Evolutionary conservation across 2,113 vertebrate genomes (phyloP).

Genomic region (Vimba vimba): DNA sequence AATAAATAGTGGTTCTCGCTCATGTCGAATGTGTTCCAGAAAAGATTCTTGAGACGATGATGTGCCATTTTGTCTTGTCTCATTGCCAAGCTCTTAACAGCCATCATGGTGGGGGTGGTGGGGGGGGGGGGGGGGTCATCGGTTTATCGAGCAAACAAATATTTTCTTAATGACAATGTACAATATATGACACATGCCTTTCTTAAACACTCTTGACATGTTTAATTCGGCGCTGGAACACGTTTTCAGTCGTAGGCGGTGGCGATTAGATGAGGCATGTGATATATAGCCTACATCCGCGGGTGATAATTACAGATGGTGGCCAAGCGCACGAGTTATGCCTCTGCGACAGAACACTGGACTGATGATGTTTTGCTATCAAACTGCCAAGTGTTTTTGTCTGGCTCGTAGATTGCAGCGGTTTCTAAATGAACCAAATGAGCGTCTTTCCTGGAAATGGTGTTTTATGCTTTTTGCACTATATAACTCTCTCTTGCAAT

Average conservation of each 20-base stretch:
- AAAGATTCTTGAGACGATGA: slow-evolving; percentile 41
- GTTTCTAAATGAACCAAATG: slow-evolving; percentile 25
- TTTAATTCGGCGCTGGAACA: slow-evolving; percentile 32
- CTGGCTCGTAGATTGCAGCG: slow-evolving; percentile 12
- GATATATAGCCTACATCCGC: not conserved
- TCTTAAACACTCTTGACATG: slow-evolving; percentile 20
- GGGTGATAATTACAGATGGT: slow-evolving; percentile 26
- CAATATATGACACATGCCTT: not conserved
- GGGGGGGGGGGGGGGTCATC: not conserved
- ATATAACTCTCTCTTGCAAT: not conserved
- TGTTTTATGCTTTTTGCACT: slow-evolving; percentile 23
- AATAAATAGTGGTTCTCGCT: slow-evolving; percentile 24
- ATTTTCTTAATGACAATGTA: slow-evolving; percentile 26
- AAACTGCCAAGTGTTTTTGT: slow-evolving; percentile 13
- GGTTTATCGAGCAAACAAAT: slow-evolving; percentile 21
- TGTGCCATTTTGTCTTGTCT: slow-evolving; percentile 12
- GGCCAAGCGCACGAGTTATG: slow-evolving; percentile 6
- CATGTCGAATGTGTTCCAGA: not conserved
- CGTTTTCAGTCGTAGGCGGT: slow-evolving; percentile 1
- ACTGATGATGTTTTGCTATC: slow-evolving; percentile 37
- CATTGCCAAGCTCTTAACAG: slow-evolving; percentile 33
- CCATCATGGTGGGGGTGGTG: not conserved
- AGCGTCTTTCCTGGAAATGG: slow-evolving; percentile 15
- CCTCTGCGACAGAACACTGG: not conserved
- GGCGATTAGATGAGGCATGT: slow-evolving; percentile 25